Evolutionary conservation across 2,888 invertebrate genomes (phyloP).

Genomic region (Antheraea yamamai): DNA sequence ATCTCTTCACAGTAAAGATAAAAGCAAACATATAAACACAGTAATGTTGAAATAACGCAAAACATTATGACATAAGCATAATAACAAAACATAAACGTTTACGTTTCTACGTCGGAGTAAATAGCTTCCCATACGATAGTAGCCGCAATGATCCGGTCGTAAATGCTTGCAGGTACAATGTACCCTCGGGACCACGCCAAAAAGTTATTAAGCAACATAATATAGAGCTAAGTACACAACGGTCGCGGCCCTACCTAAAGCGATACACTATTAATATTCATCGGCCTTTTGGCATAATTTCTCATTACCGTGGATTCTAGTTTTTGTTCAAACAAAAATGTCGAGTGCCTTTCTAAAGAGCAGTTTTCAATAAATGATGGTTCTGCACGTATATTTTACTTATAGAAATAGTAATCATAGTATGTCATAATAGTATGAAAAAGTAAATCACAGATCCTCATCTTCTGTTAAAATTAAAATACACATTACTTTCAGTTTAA

Average conservation of each 20-base stretch:
- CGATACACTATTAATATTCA: not conserved
- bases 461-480: no score
- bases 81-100: conserved; percentile 39
- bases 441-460: no score
- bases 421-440: no score
- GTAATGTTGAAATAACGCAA: conserved; percentile 21
- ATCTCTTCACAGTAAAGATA: not conserved
- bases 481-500: no score
- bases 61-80: conserved; percentile 21
- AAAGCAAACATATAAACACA: not conserved
- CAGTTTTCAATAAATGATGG: not conserved
- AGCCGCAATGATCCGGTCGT: conserved; percentile 41
- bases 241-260: conserved; percentile 5
- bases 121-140: conserved; percentile 44
- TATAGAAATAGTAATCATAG: no score
- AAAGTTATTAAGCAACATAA: conserved; percentile 35
- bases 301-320: not conserved
- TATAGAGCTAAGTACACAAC: conserved; percentile 13
- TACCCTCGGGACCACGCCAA: conserved; percentile 28
- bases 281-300: not conserved
- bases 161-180: conserved; percentile 41
- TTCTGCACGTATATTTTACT: not conserved
- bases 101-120: conserved; percentile 37
- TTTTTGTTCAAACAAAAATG: not conserved
- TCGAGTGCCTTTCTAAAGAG: not conserved